Conservation (phyloP, 1,140 invertebrate species). For the Heterodera carotae region DNA sequence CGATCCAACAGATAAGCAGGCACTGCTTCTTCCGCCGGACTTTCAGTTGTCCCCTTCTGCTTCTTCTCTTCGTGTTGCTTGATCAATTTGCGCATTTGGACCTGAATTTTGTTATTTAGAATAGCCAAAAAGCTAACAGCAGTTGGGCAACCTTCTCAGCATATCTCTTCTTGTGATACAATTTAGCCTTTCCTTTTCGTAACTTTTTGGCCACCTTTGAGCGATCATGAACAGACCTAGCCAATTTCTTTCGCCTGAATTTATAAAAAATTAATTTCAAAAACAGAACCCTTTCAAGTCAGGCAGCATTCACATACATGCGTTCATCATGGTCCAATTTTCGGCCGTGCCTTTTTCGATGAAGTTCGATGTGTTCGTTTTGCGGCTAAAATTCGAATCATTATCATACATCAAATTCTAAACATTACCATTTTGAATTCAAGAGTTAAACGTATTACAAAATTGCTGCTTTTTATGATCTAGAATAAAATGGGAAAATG, state of each 20-base stretch:
- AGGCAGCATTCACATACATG: constrained; percentile 68
- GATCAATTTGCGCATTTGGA: constrained; percentile 64
- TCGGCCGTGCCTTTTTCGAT: constrained; percentile 90
- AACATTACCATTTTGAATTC: constrained; percentile 45
- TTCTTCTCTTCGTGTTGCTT: constrained; percentile 70
- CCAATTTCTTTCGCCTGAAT: constrained; percentile 84
- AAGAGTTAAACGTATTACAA: no score
- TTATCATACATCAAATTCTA: constrained; percentile 12
- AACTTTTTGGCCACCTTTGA: constrained; percentile 86
- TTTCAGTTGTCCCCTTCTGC: constrained; percentile 79
- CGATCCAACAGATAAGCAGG: constrained; percentile 95
- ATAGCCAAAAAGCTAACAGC: neutral
- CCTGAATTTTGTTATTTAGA: constrained; percentile 28
- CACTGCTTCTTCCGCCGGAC: constrained; percentile 83
- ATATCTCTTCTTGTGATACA: constrained; percentile 92
- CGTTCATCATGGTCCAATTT: constrained; percentile 96
- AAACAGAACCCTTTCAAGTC: neutral
- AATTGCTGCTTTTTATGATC: no score
- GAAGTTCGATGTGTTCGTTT: constrained; percentile 99
- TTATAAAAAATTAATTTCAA: constrained; percentile 5
- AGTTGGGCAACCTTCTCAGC: constrained; percentile 98
- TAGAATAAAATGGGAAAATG: no score
- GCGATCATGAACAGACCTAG: constrained; percentile 84
- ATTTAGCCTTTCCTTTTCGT: constrained; percentile 92
- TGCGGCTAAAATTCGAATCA: constrained; percentile 76